Percentiles rank a stretch among this genome's conserved stretches.
Conservation (phyloP, 35 echinoderm and acorn worm genomes). For the Apostichopus parvimensis region DNA sequence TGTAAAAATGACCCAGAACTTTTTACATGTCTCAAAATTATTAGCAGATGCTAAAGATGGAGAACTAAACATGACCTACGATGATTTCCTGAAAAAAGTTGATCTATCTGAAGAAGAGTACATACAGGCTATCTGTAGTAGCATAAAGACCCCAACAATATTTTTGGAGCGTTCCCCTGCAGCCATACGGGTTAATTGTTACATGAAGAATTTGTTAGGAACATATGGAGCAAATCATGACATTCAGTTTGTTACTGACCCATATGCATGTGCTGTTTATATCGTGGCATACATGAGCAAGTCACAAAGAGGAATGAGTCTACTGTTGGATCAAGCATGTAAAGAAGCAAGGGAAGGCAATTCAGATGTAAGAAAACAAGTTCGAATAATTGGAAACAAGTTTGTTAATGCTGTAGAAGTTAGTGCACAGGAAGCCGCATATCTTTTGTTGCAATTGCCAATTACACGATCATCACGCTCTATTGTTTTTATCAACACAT, state of each 20-base stretch:
- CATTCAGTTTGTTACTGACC: slow-evolving; percentile 62
- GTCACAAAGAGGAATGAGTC: slow-evolving; percentile 67
- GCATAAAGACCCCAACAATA: background rate
- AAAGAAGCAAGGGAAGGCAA: slow-evolving; percentile 53
- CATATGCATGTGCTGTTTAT: too few relatives aligned
- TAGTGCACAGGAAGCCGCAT: slow-evolving; percentile 21
- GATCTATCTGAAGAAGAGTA: slow-evolving; percentile 39
- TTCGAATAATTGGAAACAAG: background rate
- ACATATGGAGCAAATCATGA: slow-evolving; percentile 57
- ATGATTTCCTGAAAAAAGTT: slow-evolving; percentile 33
- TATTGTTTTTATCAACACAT: slow-evolving; percentile 63
- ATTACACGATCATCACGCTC: slow-evolving; percentile 31
- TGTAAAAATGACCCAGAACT: background rate
- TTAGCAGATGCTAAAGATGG: slow-evolving; percentile 8
- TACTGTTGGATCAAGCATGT: slow-evolving; percentile 22
- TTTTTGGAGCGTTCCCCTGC: slow-evolving; percentile 57
- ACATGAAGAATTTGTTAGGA: slow-evolving; percentile 32
- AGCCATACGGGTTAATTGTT: slow-evolving; percentile 58
- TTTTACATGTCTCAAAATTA: slow-evolving; percentile 24
- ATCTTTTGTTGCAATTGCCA: slow-evolving; percentile 50
- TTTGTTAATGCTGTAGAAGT: background rate
- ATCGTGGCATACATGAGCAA: slow-evolving; percentile 59
- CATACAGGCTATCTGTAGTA: slow-evolving; percentile 31
- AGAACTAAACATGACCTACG: slow-evolving; percentile 20
- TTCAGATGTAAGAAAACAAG: slow-evolving; percentile 21